A percentile compares a stretch with the other conserved stretches of the same genome.
Evolutionary conservation across 1,140 invertebrate genomes (phyloP).

Genomic region (Hycleus phaleratus): DNA sequence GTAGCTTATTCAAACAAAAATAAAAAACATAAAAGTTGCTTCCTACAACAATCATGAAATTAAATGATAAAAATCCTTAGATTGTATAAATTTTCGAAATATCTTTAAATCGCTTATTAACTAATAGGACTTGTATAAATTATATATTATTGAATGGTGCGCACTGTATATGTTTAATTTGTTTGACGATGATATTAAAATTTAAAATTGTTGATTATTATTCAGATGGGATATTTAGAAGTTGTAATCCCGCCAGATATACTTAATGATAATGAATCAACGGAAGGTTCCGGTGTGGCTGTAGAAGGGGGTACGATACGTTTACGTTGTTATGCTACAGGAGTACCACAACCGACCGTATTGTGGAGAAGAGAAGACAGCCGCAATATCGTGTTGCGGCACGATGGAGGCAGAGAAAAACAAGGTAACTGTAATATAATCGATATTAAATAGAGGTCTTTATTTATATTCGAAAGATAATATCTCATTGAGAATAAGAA

Average conservation of each 20-base stretch:
- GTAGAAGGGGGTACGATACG: slow-evolving; percentile 69
- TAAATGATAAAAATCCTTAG: too few species aligned
- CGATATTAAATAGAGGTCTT: slow-evolving; percentile 7
- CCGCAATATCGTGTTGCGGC: slow-evolving; percentile 61
- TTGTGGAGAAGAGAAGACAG: slow-evolving; percentile 71
- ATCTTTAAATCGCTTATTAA: too few species aligned
- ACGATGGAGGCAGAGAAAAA: slow-evolving; percentile 56
- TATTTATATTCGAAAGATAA: slow-evolving; percentile 31
- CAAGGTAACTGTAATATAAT: slow-evolving; percentile 46
- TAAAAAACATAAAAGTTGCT: too few species aligned
- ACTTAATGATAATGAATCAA: slow-evolving; percentile 55
- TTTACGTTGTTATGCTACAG: slow-evolving; percentile 69
- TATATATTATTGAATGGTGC: too few species aligned
- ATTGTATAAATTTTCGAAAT: too few species aligned
- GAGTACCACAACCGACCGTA: slow-evolving; percentile 69
- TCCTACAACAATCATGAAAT: too few species aligned
- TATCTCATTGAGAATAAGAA: slow-evolving; percentile 28
- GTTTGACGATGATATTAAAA: too few species aligned
- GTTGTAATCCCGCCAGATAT: slow-evolving; percentile 82
- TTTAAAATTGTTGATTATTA: too few species aligned
- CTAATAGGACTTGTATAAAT: too few species aligned
- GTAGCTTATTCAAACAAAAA: too few species aligned
- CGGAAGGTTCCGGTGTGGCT: slow-evolving; percentile 50
- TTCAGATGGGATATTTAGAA: slow-evolving; percentile 70
- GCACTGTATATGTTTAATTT: too few species aligned